These are phyloP conservation scores for Xyliphius kryptos DNA, from an alignment of 2,113 vertebrate genomes.

Conservation along the genomic window DNA sequence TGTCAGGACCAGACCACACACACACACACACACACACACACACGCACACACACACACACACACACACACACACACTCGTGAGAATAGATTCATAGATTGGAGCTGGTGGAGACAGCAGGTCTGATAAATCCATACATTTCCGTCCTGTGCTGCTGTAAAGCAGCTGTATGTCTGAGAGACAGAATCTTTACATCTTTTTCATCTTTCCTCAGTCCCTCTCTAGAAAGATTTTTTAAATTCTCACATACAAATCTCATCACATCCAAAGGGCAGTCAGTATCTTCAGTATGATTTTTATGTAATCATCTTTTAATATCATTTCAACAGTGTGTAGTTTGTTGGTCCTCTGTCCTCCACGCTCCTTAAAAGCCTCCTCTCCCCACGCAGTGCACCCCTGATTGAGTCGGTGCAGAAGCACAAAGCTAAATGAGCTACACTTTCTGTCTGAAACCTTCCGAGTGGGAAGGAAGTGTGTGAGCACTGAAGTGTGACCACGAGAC, in stretches of 20 bases:
- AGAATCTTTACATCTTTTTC: too few species aligned
- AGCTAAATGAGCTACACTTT: constrained; percentile 26
- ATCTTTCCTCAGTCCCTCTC: too few species aligned
- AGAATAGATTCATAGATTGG: neutral
- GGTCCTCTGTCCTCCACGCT: neutral
- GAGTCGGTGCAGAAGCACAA: constrained; percentile 22
- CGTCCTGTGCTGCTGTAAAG: too few species aligned
- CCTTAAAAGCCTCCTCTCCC: too few species aligned
- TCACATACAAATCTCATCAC: too few species aligned
- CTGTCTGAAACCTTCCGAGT: constrained; percentile 24
- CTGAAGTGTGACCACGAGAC: constrained; percentile 21
- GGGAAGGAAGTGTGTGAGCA: constrained; percentile 8
- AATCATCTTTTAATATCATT: neutral
- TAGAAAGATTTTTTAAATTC: too few species aligned
- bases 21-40: constrained; percentile 22
- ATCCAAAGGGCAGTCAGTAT: too few species aligned
- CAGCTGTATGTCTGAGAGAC: too few species aligned
- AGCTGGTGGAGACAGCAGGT: constrained; percentile 8
- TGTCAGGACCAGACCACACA: neutral
- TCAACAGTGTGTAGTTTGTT: neutral
- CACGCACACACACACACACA: constrained; percentile 20
- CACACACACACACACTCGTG: neutral
- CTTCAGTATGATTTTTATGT: too few species aligned
- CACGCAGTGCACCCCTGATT: constrained; percentile 21
- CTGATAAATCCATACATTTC: neutral